Conservation (phyloP, 2,113 vertebrate genomes). For the Xenopus tropicalis region UCB_Xtro_10.0 CM004451.2:33666001-33666500, state of each 20-base stretch:
- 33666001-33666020: conserved; percentile 53
- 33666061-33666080: conserved; percentile 46
- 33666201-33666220: conserved; percentile 23
- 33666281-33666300: no score
- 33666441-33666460: no score
- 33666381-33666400: no score
- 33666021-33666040: conserved; percentile 63
- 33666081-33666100: conserved; percentile 50
- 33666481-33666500: no score
- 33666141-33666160: background rate
- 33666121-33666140: conserved; percentile 39
- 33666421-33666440: no score
- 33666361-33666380: no score
- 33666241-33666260: background rate
- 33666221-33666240: conserved; percentile 1
- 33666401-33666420: no score
- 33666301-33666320: no score
- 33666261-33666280: background rate
- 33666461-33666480: no score
- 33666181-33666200: conserved; percentile 21
- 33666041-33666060: conserved; percentile 68
- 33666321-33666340: no score
- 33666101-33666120: conserved; percentile 49
- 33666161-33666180: conserved; percentile 7
- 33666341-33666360: no score